phyloP scores from a whole-genome alignment of 35 echinoderm and acorn worm species.

The Strongylocentrotus purpuratus region DNA sequence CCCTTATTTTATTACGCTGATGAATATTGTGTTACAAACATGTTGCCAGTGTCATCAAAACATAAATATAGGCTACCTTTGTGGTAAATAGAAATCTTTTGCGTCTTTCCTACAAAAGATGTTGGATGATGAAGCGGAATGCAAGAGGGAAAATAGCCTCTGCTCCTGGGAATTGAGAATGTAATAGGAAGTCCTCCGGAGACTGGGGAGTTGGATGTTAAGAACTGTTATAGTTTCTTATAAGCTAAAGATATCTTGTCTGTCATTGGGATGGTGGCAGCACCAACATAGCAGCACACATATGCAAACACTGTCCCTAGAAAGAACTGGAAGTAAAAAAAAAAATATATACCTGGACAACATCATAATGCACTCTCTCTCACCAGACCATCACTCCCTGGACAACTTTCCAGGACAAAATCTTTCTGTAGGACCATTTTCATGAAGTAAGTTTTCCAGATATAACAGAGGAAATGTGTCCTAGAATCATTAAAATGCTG shows the following conservation, averaged over 20 bases:
- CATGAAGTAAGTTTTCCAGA: no score
- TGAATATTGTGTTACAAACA: neutral
- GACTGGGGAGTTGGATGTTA: neutral
- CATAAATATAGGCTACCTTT: neutral
- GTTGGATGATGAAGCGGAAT: neutral
- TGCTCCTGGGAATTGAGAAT: neutral
- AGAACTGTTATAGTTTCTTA: neutral
- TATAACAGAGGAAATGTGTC: no score
- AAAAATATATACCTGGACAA: no score
- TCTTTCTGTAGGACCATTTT: no score
- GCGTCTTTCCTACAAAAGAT: neutral
- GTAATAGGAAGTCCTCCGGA: neutral
- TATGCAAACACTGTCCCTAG: no score
- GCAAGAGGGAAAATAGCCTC: neutral
- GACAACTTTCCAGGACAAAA: no score
- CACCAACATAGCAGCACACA: no score
- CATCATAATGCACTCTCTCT: no score
- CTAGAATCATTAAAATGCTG: no score
- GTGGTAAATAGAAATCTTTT: neutral
- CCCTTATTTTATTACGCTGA: neutral
- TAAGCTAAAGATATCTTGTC: neutral
- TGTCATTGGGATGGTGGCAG: neutral
- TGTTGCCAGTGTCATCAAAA: neutral
- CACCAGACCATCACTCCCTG: no score
- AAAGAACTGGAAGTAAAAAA: no score